These are phyloP conservation scores for Meandrina meandrites DNA, from an alignment of 92 coral and sea anemone genomes.

Conservation along the genomic window DNA sequence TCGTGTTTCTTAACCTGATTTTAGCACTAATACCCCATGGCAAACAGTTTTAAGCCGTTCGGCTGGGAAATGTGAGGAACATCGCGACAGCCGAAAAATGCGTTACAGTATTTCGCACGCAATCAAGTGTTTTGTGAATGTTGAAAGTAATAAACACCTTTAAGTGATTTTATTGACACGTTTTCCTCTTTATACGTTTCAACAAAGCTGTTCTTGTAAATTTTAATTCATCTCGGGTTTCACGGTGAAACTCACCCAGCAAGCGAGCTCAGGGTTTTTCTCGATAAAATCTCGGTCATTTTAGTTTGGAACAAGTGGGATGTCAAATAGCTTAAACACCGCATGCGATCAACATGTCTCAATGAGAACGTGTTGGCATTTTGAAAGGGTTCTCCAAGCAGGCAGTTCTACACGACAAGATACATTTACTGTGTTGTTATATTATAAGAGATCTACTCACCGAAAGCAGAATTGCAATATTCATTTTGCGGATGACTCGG, in stretches of 20 bases:
- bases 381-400: neutral
- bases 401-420: neutral
- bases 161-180: conserved; percentile 26
- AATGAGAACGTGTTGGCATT: neutral
- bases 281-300: neutral
- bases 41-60: neutral
- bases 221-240: conserved; percentile 20
- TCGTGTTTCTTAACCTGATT: conserved; percentile 15
- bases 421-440: neutral
- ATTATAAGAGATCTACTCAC: conserved; percentile 56
- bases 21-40: neutral
- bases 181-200: conserved; percentile 12
- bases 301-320: conserved; percentile 1
- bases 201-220: conserved; percentile 6
- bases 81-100: neutral
- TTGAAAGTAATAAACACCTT: conserved; percentile 25
- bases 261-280: neutral
- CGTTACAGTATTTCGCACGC: neutral
- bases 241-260: neutral
- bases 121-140: conserved; percentile 15
- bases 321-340: neutral
- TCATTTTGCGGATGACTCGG: conserved; percentile 91
- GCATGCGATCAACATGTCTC: neutral
- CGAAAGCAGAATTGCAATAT: conserved; percentile 90
- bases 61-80: neutral